Conservation (phyloP, 2,113 vertebrate species). For the Xenus cinereus region DNA sequence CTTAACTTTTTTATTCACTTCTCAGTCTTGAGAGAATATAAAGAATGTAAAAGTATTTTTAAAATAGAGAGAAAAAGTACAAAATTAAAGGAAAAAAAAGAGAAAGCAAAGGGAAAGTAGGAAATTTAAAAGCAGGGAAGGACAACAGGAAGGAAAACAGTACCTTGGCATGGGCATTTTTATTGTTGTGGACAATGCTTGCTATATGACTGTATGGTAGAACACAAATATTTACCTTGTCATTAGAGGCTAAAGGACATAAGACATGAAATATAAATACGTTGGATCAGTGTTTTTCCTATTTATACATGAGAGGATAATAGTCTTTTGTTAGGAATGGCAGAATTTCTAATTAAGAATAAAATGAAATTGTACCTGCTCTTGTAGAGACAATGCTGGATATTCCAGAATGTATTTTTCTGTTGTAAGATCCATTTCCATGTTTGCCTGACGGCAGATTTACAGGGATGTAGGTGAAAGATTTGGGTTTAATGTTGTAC, state of each 20-base stretch:
- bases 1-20: not conserved
- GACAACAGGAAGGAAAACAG: not conserved
- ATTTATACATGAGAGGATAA: not conserved
- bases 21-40: not conserved
- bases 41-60: not conserved
- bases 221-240: not conserved
- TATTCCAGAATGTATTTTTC: not conserved
- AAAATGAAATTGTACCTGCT: not conserved
- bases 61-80: not conserved
- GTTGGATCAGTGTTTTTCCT: not conserved
- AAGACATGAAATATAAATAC: not conserved
- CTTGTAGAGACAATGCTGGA: not conserved
- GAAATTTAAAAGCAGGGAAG: not conserved
- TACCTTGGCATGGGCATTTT: not conserved
- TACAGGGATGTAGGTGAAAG: not conserved
- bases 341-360: not conserved
- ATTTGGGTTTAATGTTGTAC: not conserved
- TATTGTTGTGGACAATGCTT: not conserved
- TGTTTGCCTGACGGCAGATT: not conserved
- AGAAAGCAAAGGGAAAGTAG: not conserved
- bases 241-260: not conserved
- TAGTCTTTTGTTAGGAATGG: not conserved
- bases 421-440: not conserved
- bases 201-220: not conserved
- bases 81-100: not conserved